Percentiles rank a stretch among this genome's conserved stretches.
Evolutionary conservation across 2,888 invertebrate species (phyloP).

Genomic region (Mactromeris polynyma): DNA sequence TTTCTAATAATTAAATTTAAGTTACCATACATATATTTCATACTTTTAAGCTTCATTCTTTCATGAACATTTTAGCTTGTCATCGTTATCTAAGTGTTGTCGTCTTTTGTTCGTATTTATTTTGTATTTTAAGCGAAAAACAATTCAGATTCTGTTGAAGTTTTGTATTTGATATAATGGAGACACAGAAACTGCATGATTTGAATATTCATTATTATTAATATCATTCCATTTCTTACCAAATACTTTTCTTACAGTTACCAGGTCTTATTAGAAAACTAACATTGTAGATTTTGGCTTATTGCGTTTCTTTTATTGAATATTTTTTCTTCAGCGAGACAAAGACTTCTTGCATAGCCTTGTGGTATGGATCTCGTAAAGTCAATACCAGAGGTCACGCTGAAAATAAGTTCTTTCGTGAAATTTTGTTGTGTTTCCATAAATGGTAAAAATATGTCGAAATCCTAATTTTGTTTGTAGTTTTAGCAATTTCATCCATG

Average conservation of each 20-base stretch:
- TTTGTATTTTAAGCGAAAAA: neutral
- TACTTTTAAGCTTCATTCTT: neutral
- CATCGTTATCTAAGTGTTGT: neutral
- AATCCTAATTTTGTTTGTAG: constrained; percentile 7
- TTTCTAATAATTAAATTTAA: neutral
- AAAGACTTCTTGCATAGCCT: no score
- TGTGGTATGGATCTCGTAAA: no score
- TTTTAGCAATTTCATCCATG: neutral
- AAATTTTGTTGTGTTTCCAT: neutral
- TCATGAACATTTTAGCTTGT: neutral
- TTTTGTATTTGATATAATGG: neutral
- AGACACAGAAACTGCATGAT: neutral
- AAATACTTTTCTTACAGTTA: no score
- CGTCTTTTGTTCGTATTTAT: neutral
- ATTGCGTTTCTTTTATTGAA: no score
- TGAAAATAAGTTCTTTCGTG: neutral
- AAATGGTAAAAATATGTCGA: neutral
- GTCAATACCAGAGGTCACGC: no score
- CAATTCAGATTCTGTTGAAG: no score
- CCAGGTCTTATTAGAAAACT: no score
- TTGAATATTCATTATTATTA: neutral
- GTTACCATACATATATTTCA: neutral
- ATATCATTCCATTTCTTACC: no score
- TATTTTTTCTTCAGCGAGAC: no score
- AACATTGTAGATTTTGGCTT: no score